These are phyloP conservation scores for Agrotis clavis DNA, from an alignment of 2,888 invertebrate genomes.

Conservation along the genomic window DNA sequence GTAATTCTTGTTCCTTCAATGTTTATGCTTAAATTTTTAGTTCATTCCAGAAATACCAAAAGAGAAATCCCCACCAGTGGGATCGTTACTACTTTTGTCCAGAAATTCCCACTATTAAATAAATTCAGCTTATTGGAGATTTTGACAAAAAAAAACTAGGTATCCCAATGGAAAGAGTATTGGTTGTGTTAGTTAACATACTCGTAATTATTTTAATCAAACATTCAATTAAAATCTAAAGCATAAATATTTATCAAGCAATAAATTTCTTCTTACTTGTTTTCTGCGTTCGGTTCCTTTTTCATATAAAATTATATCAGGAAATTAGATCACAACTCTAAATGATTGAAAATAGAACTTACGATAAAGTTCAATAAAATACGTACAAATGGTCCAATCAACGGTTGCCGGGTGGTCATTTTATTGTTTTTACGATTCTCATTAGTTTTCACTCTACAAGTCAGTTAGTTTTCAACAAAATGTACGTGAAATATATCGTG, in stretches of 20 bases:
- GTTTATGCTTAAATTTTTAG: background rate
- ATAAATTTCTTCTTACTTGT: constrained; percentile 5
- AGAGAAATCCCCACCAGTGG: no score
- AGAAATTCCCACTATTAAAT: no score
- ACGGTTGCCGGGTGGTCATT: constrained; percentile 73
- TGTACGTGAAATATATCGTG: constrained; percentile 78
- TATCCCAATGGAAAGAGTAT: background rate
- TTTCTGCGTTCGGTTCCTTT: constrained; percentile 17
- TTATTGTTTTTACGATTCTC: constrained; percentile 69
- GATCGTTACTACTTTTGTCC: no score
- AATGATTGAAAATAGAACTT: constrained; percentile 30
- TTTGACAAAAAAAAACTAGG: no score
- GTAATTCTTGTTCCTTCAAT: background rate
- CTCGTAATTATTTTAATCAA: constrained; percentile 10
- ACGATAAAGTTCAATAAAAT: constrained; percentile 59
- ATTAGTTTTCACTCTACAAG: constrained; percentile 69
- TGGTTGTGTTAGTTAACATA: no score
- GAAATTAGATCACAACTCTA: constrained; percentile 32
- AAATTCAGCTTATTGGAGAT: no score
- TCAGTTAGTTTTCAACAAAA: constrained; percentile 77
- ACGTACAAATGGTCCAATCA: constrained; percentile 80
- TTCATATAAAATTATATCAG: constrained; percentile 13
- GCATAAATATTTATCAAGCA: background rate
- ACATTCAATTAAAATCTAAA: background rate
- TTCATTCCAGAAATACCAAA: no score